A percentile compares a stretch with the other conserved stretches of the same genome.
phyloP scores from a whole-genome alignment of 2,888 invertebrate species.

The Parapristionchus giblindavisi region DNA sequence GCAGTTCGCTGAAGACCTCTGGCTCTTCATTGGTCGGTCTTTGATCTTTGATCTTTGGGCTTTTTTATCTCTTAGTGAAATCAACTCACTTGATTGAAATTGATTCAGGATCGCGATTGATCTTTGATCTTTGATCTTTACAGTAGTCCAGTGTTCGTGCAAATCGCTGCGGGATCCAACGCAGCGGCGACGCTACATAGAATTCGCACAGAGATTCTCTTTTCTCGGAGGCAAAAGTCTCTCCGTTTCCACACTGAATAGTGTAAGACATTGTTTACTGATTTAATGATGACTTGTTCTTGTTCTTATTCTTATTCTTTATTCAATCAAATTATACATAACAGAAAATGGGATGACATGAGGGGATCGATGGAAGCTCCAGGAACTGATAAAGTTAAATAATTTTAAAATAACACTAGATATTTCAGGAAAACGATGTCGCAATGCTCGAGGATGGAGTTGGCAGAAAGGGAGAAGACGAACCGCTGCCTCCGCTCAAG shows the following conservation, averaged over 20 bases:
- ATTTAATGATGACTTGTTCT: too few species aligned
- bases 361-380: too few species aligned
- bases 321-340: too few species aligned
- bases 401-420: background rate
- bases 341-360: too few species aligned
- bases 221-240: slow-evolving; percentile 4
- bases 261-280: background rate
- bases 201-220: background rate
- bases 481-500: background rate
- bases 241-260: background rate
- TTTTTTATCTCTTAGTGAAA: too few species aligned
- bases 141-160: background rate
- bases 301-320: too few species aligned
- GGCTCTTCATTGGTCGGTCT: slow-evolving; percentile 45
- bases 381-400: too few species aligned
- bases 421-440: background rate
- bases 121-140: too few species aligned
- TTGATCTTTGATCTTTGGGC: too few species aligned
- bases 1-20: slow-evolving; percentile 41
- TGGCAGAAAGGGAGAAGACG: slow-evolving; percentile 4
- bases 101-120: too few species aligned
- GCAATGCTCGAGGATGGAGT: slow-evolving; percentile 1
- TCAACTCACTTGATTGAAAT: too few species aligned
- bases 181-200: background rate
- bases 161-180: background rate